Percentiles rank a stretch among this genome's conserved stretches.
These are phyloP conservation scores for Pantherophis alleghaniensis DNA, from an alignment of 2,797 vertebrate species.

Conservation along the genomic window DNA sequence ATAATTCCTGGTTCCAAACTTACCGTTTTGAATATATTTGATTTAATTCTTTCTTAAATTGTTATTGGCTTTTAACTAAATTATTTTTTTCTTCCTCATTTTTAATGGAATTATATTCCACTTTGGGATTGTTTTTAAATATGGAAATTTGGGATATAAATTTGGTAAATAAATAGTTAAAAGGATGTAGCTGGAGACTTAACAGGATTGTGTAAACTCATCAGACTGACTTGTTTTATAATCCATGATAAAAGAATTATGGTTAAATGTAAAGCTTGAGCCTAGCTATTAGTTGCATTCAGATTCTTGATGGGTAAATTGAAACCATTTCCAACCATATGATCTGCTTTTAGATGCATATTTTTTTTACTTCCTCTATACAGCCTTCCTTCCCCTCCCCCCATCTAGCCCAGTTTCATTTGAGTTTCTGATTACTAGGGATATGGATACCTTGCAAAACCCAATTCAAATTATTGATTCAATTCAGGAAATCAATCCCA, in stretches of 20 bases:
- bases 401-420: background rate
- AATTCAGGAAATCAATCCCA: background rate
- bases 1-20: background rate
- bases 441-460: background rate
- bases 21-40: background rate
- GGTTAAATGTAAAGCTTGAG: background rate
- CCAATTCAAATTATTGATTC: background rate
- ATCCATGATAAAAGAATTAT: background rate
- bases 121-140: background rate
- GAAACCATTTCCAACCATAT: background rate
- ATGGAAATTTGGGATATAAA: background rate
- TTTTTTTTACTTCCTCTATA: background rate
- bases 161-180: background rate
- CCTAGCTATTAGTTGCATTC: background rate
- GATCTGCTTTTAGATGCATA: background rate
- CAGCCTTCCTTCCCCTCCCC: background rate
- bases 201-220: background rate
- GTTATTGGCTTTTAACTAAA: background rate
- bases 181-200: background rate
- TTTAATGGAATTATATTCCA: background rate
- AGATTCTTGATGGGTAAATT: background rate
- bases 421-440: background rate
- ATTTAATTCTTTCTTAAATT: background rate
- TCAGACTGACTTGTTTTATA: background rate
- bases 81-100: background rate